Conservation (phyloP, 2,113 vertebrate species). For the Neomonachus schauinslandi region DNA sequence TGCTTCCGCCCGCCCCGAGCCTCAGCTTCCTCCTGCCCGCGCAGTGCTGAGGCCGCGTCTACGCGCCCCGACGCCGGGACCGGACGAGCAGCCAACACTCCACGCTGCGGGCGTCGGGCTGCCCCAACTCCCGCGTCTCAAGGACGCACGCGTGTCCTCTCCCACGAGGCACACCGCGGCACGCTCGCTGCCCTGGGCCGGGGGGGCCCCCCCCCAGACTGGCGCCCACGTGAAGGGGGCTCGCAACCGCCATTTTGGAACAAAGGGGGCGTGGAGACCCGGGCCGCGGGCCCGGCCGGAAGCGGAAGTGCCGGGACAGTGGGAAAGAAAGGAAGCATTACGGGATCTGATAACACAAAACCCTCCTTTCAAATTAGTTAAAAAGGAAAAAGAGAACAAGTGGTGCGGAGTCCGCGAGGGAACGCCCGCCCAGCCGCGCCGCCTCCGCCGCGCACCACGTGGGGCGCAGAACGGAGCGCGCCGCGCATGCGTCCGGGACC, state of each 20-base stretch:
- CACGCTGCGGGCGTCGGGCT: no score
- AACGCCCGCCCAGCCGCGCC: rapidly evolving
- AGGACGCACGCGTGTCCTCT: rapidly evolving
- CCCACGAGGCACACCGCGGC: background rate
- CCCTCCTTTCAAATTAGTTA: no score
- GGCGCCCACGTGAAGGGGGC: slow-evolving; percentile 55
- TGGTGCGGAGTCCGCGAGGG: rapidly evolving
- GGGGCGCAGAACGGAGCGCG: rapidly evolving
- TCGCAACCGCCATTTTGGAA: slow-evolving; percentile 70
- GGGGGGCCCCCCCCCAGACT: no score
- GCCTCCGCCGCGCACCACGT: background rate
- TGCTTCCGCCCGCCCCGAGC: no score
- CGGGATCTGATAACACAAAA: rapidly evolving
- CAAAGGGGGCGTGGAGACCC: slow-evolving; percentile 74
- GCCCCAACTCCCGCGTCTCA: no score
- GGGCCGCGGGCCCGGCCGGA: slow-evolving; percentile 15
- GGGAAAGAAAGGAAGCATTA: background rate
- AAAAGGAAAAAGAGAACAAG: background rate
- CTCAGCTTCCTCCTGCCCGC: no score
- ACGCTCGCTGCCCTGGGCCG: background rate
- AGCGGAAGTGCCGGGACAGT: slow-evolving; percentile 58
- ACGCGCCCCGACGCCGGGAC: background rate
- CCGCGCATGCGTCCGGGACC: slow-evolving; percentile 48
- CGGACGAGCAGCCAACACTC: rapidly evolving
- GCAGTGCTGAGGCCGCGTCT: no score